Base-by-base conservation (phyloP, 2,113 vertebrate species). In the Tupaia tana region DNA sequence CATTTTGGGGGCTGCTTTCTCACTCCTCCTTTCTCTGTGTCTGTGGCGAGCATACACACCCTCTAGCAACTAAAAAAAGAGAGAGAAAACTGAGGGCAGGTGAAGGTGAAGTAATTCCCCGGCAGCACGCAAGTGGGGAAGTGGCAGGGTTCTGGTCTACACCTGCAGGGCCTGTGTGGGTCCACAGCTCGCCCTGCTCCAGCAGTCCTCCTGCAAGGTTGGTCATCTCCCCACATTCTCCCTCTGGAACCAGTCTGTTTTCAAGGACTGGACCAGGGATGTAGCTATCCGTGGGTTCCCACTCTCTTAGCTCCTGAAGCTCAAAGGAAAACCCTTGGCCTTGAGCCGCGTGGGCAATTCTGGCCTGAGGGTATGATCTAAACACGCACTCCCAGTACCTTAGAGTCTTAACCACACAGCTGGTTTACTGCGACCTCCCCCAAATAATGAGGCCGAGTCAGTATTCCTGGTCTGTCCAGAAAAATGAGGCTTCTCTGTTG, bases 371-470 rank as follows among this genome's bases (percentile, higher is more conserved):
- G 70, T 95, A 11, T 89, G 85, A 95, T 93, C 52, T 70, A 92
- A 84, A 95, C 88, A 90, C 70, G 94, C 81, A 67, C 66, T 90
- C 79, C 84, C 34, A 24, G 11, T 54, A 87, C 78, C 83, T 95
- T 74, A 11, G 58, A 87, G 82, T 54, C 54, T 34, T 89, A 79
- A 88, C 91, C 93, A 93, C 85, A 95, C 83, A 85, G 86, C 83
- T 95, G 86, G 20, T 66, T 96, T 96, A 94, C 70, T 86, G 66
- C 63, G 59, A 64, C 75, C 43, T 86, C 78, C 93, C 83, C 66
- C 59, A 81, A 91, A 94, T 69, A 90, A 52, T 92, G 95, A 84
- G 31, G 86, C 22, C 22, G 94, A 96, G 91, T 93, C 78, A 90
- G 34, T 92, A 95, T 64, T 91, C 89, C 77, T 22, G 77, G 94